Evolutionary conservation across 2,113 vertebrate genomes (phyloP).

Genomic region (Ciconia maguari): DNA sequence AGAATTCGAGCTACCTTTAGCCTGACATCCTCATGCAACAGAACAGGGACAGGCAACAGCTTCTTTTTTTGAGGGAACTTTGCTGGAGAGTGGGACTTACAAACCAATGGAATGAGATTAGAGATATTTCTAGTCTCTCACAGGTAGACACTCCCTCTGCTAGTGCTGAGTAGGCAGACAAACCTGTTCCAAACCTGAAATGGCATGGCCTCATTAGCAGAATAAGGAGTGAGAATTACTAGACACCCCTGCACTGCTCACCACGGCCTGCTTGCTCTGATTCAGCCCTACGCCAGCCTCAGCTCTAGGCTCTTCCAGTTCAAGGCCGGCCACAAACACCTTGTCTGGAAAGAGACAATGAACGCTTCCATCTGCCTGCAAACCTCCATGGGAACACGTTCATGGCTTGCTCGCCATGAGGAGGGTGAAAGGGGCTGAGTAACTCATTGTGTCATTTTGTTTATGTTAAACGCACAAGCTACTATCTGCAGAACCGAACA

Average conservation of each 20-base stretch:
- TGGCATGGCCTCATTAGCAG: background rate
- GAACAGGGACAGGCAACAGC: background rate
- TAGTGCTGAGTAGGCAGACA: background rate
- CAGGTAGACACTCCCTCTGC: background rate
- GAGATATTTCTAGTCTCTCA: background rate
- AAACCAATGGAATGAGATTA: background rate
- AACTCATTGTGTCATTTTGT: background rate
- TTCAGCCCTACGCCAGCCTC: background rate
- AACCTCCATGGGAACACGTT: fast-evolving
- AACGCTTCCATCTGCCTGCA: background rate
- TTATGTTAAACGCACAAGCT: background rate
- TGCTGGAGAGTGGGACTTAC: background rate
- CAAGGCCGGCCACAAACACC: background rate
- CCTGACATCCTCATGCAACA: background rate
- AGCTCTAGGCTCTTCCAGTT: background rate
- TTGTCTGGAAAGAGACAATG: too few species aligned
- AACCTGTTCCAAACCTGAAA: background rate
- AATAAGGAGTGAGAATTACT: background rate
- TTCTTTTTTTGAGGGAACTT: background rate
- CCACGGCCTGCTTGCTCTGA: background rate
- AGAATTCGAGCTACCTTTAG: background rate
- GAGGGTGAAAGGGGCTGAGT: background rate
- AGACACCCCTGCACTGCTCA: fast-evolving
- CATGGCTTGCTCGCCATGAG: background rate
- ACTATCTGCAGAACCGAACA: background rate